Evolutionary conservation across 2,797 vertebrate genomes (phyloP).

Genomic region (Thamnophis elegans): DNA sequence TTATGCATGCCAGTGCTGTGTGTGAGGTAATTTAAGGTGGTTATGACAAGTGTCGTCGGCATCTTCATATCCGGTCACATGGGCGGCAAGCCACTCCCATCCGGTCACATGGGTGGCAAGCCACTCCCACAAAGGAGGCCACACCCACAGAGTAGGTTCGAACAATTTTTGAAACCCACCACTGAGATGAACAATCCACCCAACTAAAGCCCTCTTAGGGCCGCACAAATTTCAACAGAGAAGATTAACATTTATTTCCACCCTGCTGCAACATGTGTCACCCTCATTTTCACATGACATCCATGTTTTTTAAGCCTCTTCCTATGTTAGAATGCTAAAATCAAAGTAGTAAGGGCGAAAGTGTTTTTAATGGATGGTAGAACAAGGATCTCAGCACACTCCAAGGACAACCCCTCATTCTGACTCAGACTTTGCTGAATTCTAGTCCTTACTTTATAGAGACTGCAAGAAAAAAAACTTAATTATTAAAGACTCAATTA

Average conservation of each 20-base stretch:
- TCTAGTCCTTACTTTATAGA: not conserved
- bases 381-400: not conserved
- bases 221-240: not conserved
- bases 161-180: no score
- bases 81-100: no score
- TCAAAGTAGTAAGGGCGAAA: not conserved
- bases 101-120: no score
- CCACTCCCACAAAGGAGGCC: no score
- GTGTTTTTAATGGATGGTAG: not conserved
- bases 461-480: not conserved
- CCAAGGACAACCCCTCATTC: not conserved
- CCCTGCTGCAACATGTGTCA: not conserved
- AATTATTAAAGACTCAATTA: not conserved
- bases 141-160: no score
- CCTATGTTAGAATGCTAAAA: not conserved
- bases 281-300: not conserved
- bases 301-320: not conserved
- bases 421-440: not conserved
- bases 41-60: no score
- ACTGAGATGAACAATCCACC: not conserved
- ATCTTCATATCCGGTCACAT: no score
- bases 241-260: not conserved
- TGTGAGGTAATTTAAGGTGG: no score
- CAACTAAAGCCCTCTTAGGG: not conserved
- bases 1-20: no score